Evolutionary conservation across 2,888 invertebrate species (phyloP), one percentile per base, ranked within the genome.

Genomic region (Linyphia triangularis): DNA sequence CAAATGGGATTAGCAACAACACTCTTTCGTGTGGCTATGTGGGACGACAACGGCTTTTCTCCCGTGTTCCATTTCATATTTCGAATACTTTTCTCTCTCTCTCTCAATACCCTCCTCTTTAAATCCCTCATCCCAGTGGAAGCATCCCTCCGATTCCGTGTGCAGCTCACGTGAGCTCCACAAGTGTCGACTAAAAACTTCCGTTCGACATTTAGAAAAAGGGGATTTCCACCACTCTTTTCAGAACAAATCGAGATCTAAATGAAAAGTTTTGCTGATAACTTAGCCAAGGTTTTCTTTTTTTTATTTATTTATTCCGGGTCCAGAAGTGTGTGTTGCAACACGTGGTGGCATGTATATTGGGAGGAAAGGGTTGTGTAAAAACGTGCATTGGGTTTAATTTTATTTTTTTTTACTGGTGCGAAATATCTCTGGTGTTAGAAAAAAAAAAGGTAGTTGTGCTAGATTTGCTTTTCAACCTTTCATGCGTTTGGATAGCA

Each of bases 111-210:
- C 28, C n/a, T 65, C 9, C 51, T 70, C n/a, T n/a, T n/a, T n/a
- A 16, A 22, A 24, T 10, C 57, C n/a, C 28, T 22, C 19, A 33
- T 33, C 10, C 16, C 37, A 40, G 26, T 63, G 19, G 24, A 37
- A 6, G 67, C 33, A 75, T 84, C 84, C 75, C 84, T 75, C 84
- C 67, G 77, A 57, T 69, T 84, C 75, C 59, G 77, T 37, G 33
- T 19, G 4, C 10, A 22, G 28, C 67, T 77, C 84, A 84, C 75
- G 67, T 84, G 84, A 77, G 59, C n/a, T 24, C 9, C 6, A 19
- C 22, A 24, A 24, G n/a, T 26, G 22, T 30, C 57, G 16, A 83
- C 83, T 65, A 83, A 83, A 83, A 73, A 73, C 73, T 73, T 83
- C 83, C 83, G 83, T 51, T 57, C 63, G 72, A 26, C 43, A 43